Evolutionary conservation across 92 coral and sea anemone genomes (phyloP), one percentile per base, ranked within the genome.

Genomic region (Phenganax stokvisi): DNA sequence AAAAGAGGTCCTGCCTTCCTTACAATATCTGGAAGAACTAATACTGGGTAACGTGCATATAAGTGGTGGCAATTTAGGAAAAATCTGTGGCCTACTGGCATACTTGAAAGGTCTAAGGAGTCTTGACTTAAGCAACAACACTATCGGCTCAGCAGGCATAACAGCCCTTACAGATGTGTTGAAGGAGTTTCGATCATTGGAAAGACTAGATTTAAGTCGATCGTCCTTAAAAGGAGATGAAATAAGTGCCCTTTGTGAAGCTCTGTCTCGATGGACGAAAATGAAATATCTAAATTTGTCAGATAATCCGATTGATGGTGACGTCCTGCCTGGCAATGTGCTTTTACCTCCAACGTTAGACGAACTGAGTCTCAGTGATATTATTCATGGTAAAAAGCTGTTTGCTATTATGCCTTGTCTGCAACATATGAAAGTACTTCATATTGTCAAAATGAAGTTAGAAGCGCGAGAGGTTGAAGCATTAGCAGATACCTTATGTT

Each of bases 321-420:
- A 68, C 15, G 54, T 11, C n/a, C 47, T 68, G 5, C 16, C 10
- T 30, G 54, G 11, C 47, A 6, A 0, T 28, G 10, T 68, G 73
- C 47, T 68, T 30, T 68, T 37, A 10, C 73, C 73, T 68, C 54
- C 73, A n/a, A 30, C 73, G 73, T 68, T 68, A 37, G 73, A 68
- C 7, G 73, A 68, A 53, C 7, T 68, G n/a, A 68, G 29, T 68
- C 10, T 68, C 15, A 68, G 73, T 68, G 54, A 68, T 68, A 28
- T 68, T 17, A 29, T 68, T 30, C 73, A 68, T 68, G 52, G 73
- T 53, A 9, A 68, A 68, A 68, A 68, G 16, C 73, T 68, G 53
- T 68, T 68, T 68, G 54, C n/a, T 9, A 68, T 12, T 10, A 68
- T 68, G 73, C 0, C 6, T 12, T n/a, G 13, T 12, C 54, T 68